Conservation (phyloP, 2,113 vertebrate species). For the Oncorhynchus gorbuscha region DNA sequence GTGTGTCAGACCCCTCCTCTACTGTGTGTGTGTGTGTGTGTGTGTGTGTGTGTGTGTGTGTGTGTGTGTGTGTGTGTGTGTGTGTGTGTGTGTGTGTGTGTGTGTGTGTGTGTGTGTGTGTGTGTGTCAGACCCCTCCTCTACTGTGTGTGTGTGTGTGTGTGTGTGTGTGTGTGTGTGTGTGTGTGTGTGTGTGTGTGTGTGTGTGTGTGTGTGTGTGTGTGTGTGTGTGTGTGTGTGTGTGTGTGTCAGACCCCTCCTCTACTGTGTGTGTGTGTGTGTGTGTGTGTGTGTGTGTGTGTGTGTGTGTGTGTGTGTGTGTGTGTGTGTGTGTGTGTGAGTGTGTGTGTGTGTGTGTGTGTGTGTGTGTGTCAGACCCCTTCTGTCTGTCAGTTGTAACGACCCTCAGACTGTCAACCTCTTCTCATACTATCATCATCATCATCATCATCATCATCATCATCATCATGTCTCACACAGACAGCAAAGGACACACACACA, state of each 20-base stretch:
- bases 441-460: not conserved
- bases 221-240: too few relatives aligned
- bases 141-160: too few relatives aligned
- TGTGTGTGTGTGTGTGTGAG: too few relatives aligned
- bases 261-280: conserved; percentile 6
- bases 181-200: too few relatives aligned
- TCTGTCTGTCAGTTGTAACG: conserved; percentile 33
- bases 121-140: conserved; percentile 48
- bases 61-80: too few relatives aligned
- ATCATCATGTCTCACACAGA: not conserved
- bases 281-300: conserved; percentile 4
- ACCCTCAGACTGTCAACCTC: not conserved
- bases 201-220: too few relatives aligned
- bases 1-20: conserved; percentile 48
- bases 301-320: not conserved
- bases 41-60: conserved; percentile 18
- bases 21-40: too few relatives aligned
- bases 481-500: not conserved
- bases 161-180: conserved; percentile 12
- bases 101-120: conserved; percentile 20
- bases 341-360: not conserved
- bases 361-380: conserved; percentile 30
- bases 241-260: conserved; percentile 39
- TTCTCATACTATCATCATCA: not conserved
- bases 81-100: too few relatives aligned